A percentile compares a stretch with the other conserved stretches of the same genome.
Conservation (phyloP, 2,888 invertebrate species). For the Empis livida region DNA sequence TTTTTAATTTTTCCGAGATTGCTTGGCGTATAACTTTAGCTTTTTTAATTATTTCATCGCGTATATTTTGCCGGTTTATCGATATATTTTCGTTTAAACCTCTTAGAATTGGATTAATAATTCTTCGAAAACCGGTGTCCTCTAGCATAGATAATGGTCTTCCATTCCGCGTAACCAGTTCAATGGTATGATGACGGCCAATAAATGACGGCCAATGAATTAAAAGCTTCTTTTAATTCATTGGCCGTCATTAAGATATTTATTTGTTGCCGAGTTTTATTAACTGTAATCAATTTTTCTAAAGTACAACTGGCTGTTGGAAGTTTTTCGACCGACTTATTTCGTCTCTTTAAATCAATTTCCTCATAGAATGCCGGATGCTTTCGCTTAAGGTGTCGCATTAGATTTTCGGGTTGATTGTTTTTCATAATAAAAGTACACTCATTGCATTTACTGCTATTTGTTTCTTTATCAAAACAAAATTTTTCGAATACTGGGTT, state of each 20-base stretch:
- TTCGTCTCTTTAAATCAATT: neutral
- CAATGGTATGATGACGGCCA: too few relatives aligned
- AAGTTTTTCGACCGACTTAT: neutral
- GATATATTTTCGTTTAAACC: slow-evolving; percentile 2
- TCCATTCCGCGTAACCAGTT: slow-evolving; percentile 8
- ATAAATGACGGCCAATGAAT: too few relatives aligned
- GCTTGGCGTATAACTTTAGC: neutral
- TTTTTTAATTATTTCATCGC: neutral
- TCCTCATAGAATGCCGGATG: neutral
- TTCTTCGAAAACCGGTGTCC: slow-evolving; percentile 5
- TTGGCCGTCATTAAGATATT: too few relatives aligned
- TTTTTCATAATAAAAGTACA: too few relatives aligned
- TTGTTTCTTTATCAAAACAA: too few relatives aligned
- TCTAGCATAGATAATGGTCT: slow-evolving; percentile 6
- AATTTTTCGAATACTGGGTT: too few relatives aligned
- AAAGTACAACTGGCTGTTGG: too few relatives aligned
- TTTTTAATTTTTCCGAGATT: slow-evolving; percentile 1
- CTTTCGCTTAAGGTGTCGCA: slow-evolving; percentile 1
- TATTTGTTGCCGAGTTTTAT: too few relatives aligned
- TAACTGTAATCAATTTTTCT: too few relatives aligned
- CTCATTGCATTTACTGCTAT: too few relatives aligned
- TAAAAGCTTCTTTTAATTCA: neutral
- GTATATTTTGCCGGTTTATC: slow-evolving; percentile 1
- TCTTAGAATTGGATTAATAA: slow-evolving; percentile 2
- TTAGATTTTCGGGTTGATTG: neutral